phyloP scores from a whole-genome alignment of 2,888 invertebrate species.

The Pachymerium ferrugineum region DNA sequence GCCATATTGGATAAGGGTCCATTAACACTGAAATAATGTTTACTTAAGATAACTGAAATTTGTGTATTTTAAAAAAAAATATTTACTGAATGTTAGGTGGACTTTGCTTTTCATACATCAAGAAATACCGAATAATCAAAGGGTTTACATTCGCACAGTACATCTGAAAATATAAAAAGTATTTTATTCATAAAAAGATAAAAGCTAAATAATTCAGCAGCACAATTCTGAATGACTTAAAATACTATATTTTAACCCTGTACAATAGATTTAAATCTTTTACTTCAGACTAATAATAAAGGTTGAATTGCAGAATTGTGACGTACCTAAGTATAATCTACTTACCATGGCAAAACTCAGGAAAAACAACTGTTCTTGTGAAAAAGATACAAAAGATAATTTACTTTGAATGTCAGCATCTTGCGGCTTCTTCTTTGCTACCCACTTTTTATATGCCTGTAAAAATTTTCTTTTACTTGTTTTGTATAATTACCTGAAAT shows the following conservation, averaged over 20 bases:
- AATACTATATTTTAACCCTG: no score
- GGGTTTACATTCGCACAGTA: slow-evolving; percentile 2
- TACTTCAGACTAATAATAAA: no score
- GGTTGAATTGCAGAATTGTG: not conserved
- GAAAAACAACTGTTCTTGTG: slow-evolving; percentile 14
- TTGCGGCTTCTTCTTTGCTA: not conserved
- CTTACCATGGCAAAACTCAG: slow-evolving; percentile 21
- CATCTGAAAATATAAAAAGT: not conserved
- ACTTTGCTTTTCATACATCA: not conserved
- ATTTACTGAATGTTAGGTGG: not conserved
- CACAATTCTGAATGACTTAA: no score
- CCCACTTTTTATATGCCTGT: slow-evolving; percentile 10
- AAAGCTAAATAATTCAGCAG: no score
- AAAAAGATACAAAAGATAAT: not conserved
- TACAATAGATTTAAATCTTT: no score
- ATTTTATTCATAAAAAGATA: not conserved
- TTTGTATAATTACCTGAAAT: not conserved
- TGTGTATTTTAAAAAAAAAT: not conserved
- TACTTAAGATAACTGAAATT: not conserved
- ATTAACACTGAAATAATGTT: slow-evolving; percentile 40
- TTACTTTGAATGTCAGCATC: not conserved
- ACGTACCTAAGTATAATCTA: not conserved
- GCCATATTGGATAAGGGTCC: slow-evolving; percentile 45
- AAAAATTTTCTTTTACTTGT: not conserved
- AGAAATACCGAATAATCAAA: not conserved